Conservation (phyloP, 1,140 invertebrate species). For the Diorhabda elongata region DNA sequence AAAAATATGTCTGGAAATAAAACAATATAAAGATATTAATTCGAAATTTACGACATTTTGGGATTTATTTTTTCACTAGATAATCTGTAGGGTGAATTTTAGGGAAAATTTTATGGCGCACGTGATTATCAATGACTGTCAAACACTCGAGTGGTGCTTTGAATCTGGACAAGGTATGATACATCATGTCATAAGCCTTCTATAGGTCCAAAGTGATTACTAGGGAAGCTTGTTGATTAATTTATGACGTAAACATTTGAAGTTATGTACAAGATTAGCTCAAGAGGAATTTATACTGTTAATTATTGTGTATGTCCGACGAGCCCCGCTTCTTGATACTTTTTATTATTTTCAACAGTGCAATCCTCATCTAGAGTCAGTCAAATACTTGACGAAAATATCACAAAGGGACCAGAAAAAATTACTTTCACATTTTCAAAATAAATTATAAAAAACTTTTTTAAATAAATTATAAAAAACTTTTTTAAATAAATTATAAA, state of each 20-base stretch:
- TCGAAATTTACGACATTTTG: too few species aligned
- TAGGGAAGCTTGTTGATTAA: not conserved
- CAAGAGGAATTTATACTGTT: not conserved
- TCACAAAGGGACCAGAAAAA: slow-evolving; percentile 39
- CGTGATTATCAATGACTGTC: too few species aligned
- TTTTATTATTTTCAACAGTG: slow-evolving; percentile 33
- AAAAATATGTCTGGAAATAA: too few species aligned
- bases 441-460: not conserved
- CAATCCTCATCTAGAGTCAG: slow-evolving; percentile 41
- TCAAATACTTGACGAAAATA: slow-evolving; percentile 44
- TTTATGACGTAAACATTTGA: not conserved
- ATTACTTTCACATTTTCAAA: slow-evolving; percentile 4
- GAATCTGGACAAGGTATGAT: too few species aligned
- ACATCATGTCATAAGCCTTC: too few species aligned
- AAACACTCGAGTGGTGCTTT: too few species aligned
- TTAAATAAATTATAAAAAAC: not conserved
- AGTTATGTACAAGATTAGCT: not conserved
- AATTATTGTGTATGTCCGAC: not conserved
- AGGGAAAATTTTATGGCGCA: too few species aligned
- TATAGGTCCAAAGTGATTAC: not conserved
- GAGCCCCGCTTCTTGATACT: not conserved
- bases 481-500: not conserved
- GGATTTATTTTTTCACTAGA: too few species aligned
- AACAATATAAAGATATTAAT: too few species aligned
- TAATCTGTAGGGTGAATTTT: too few species aligned